These are phyloP conservation scores for Cephus spinipes DNA, from an alignment of 2,888 invertebrate species.

Conservation along the genomic window DNA sequence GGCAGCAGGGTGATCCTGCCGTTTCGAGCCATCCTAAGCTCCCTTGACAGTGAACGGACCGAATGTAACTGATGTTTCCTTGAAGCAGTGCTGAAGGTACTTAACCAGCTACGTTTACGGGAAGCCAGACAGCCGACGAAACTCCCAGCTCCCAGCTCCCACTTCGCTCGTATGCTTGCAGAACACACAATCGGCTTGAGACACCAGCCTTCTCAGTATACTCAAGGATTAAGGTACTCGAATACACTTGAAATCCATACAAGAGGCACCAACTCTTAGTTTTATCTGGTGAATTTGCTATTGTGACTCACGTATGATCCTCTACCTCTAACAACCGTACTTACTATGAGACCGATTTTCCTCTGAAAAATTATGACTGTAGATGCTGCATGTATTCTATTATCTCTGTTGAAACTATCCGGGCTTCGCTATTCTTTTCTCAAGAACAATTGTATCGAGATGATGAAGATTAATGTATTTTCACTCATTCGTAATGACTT, in stretches of 20 bases:
- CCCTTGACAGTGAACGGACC: slow-evolving; percentile 48
- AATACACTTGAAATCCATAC: slow-evolving; percentile 1
- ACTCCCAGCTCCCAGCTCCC: slow-evolving; percentile 54
- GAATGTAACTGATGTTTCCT: slow-evolving; percentile 48
- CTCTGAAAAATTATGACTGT: not conserved
- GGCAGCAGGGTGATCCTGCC: slow-evolving; percentile 13
- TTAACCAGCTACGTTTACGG: slow-evolving; percentile 50
- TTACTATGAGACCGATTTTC: too few relatives aligned
- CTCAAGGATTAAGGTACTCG: slow-evolving; percentile 39
- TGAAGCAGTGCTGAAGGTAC: slow-evolving; percentile 30
- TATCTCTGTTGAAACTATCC: not conserved
- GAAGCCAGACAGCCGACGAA: slow-evolving; percentile 47
- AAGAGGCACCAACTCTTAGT: not conserved
- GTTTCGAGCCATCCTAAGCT: slow-evolving; percentile 47
- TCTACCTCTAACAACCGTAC: not conserved
- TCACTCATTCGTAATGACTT: not conserved
- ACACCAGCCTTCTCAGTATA: slow-evolving; percentile 34
- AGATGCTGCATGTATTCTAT: not conserved
- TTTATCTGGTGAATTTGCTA: slow-evolving; percentile 6
- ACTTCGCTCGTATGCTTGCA: slow-evolving; percentile 34
- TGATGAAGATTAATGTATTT: not conserved
- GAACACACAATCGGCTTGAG: slow-evolving; percentile 38
- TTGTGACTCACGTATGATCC: slow-evolving; percentile 13
- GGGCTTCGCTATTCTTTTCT: not conserved
- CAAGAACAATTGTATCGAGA: not conserved